phyloP scores from a whole-genome alignment of 1,140 invertebrate species.

The Psix sp. region DNA sequence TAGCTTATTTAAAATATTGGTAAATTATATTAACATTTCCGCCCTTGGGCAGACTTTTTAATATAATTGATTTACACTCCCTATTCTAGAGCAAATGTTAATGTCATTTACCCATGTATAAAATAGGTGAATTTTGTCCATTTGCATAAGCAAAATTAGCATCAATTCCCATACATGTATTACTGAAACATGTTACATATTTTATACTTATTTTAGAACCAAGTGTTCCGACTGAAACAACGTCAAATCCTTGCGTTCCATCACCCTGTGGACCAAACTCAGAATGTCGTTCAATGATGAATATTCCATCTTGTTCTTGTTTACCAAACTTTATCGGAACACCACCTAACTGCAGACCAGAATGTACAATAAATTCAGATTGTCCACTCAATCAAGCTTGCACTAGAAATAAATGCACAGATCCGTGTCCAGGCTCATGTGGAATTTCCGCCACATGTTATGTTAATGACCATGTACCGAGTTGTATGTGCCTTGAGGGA shows the following conservation, averaged over 20 bases:
- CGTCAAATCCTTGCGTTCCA: slow-evolving; percentile 70
- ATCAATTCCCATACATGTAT: no score
- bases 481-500: slow-evolving; percentile 82
- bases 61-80: no score
- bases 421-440: slow-evolving; percentile 86
- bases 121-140: no score
- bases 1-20: no score
- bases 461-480: slow-evolving; percentile 83
- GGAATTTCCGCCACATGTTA: slow-evolving; percentile 82
- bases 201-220: slow-evolving; percentile 24
- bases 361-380: slow-evolving; percentile 81
- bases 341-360: slow-evolving; percentile 84
- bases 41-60: no score
- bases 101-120: no score
- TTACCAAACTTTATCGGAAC: slow-evolving; percentile 81
- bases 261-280: slow-evolving; percentile 78
- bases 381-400: slow-evolving; percentile 82
- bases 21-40: no score
- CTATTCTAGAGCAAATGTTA: no score
- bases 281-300: slow-evolving; percentile 72
- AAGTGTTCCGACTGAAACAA: not conserved
- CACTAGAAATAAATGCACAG: slow-evolving; percentile 70
- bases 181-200: no score
- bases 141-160: no score
- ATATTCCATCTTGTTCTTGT: slow-evolving; percentile 80